A percentile compares a stretch with the other conserved stretches of the same genome.
Evolutionary conservation across 2,888 invertebrate species (phyloP).

Genomic region (Leptothorax acervorum): DNA sequence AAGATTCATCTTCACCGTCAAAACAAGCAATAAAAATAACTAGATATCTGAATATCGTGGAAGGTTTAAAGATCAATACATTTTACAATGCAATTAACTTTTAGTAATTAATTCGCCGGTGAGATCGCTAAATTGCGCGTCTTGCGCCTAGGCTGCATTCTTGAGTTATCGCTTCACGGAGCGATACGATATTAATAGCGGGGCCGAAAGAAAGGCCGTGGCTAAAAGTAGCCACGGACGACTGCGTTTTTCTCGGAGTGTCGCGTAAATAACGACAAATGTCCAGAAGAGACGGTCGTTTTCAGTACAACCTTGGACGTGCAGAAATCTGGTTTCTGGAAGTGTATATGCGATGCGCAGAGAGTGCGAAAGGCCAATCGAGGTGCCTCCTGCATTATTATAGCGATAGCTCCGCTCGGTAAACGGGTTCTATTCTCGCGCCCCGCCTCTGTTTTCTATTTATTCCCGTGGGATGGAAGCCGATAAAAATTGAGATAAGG

Average conservation of each 20-base stretch:
- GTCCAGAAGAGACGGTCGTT: constrained; percentile 6
- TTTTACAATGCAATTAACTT: constrained; percentile 1
- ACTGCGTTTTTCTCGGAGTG: background rate
- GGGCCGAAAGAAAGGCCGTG: background rate
- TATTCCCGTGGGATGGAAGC: background rate
- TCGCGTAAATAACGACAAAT: constrained; percentile 20
- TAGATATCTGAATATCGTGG: background rate
- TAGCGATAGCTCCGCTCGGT: constrained; percentile 20
- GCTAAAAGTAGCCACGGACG: constrained; percentile 10
- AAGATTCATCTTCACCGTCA: background rate
- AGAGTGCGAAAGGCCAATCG: constrained; percentile 50
- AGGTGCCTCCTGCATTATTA: constrained; percentile 34
- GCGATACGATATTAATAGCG: background rate
- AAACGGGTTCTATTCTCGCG: constrained; percentile 23
- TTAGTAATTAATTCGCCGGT: background rate
- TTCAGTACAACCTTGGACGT: constrained; percentile 42
- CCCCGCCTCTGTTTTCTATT: background rate
- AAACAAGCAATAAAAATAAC: background rate
- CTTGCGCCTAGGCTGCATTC: background rate
- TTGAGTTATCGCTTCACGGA: background rate
- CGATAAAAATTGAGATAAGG: constrained; percentile 5
- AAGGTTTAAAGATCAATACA: background rate
- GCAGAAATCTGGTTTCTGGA: constrained; percentile 51
- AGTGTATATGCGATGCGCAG: background rate
- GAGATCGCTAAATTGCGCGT: background rate